Conservation (phyloP, 2,888 invertebrate species). For the Drosophila maculinotata region DNA sequence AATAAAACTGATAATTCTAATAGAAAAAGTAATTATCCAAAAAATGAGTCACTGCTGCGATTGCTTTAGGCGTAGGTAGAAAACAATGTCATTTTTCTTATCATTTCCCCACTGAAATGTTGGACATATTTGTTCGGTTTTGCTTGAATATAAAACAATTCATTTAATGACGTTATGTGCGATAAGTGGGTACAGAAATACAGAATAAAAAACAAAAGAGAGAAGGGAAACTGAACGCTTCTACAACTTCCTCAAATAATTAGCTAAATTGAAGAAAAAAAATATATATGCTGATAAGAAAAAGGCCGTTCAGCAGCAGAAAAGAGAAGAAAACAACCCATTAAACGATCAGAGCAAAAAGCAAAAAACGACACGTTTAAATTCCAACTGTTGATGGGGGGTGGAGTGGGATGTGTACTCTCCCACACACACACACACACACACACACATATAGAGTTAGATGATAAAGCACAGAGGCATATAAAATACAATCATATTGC, state of each 20-base stretch:
- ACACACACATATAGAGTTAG: conserved; percentile 6
- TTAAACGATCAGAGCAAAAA: conserved; percentile 28
- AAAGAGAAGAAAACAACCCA: conserved; percentile 12
- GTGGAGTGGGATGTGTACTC: conserved; percentile 12
- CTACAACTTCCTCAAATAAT: conserved; percentile 67
- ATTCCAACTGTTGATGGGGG: conserved; percentile 12
- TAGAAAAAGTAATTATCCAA: not conserved
- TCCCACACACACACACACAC: conserved; percentile 14
- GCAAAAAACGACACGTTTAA: conserved; percentile 46
- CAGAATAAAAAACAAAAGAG: not conserved
- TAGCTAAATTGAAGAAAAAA: conserved; percentile 51
- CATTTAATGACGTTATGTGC: conserved; percentile 44
- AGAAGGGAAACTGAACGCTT: not conserved
- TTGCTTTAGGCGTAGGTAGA: conserved; percentile 3
- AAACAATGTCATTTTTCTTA: conserved; percentile 15
- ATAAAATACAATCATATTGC: conserved; percentile 38
- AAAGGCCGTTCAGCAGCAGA: conserved; percentile 8
- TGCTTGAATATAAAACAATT: conserved; percentile 17
- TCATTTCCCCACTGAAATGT: conserved; percentile 12
- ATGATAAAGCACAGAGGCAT: conserved; percentile 41
- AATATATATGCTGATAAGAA: conserved; percentile 55
- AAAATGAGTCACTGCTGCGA: conserved; percentile 19
- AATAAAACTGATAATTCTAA: conserved; percentile 3
- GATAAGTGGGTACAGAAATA: conserved; percentile 42
- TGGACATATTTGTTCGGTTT: not conserved